Conservation (phyloP, 2,888 invertebrate species). For the Phania funesta region DNA sequence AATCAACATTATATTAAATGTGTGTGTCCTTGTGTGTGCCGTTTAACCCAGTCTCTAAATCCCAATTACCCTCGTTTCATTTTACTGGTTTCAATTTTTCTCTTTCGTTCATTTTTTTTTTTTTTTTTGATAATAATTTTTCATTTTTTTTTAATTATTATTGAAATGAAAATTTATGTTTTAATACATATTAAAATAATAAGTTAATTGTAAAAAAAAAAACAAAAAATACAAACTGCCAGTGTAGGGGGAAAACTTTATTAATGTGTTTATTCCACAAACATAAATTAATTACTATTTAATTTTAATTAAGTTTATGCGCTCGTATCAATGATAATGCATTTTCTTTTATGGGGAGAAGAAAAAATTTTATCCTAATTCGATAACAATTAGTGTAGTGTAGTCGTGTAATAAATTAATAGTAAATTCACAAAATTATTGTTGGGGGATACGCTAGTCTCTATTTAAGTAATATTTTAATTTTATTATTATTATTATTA, state of each 20-base stretch:
- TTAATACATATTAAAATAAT: conserved; percentile 52
- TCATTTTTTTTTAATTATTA: conserved; percentile 35
- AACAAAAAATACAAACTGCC: not conserved
- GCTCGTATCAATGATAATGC: conserved; percentile 42
- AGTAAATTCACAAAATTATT: too few relatives aligned
- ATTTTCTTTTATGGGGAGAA: too few relatives aligned
- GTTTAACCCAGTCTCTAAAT: conserved; percentile 75
- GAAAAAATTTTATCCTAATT: too few relatives aligned
- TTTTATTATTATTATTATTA: too few relatives aligned
- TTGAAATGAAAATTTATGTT: conserved; percentile 59
- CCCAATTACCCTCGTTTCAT: conserved; percentile 69
- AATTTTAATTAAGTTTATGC: conserved; percentile 28
- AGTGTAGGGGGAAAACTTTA: conserved; percentile 4
- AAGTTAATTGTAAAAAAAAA: conserved; percentile 53
- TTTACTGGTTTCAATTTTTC: conserved; percentile 64
- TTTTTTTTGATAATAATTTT: conserved; percentile 21
- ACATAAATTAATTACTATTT: conserved; percentile 61
- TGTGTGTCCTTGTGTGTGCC: conserved; percentile 79
- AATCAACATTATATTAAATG: conserved; percentile 67
- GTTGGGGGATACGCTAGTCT: too few relatives aligned
- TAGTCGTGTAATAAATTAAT: too few relatives aligned
- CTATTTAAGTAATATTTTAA: too few relatives aligned
- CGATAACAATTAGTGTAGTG: too few relatives aligned
- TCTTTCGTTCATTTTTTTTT: conserved; percentile 25
- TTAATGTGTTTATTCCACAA: conserved; percentile 50